These are phyloP conservation scores for Phrynocephalus versicolor DNA, from an alignment of 2,113 vertebrate species.

Conservation along the genomic window DNA sequence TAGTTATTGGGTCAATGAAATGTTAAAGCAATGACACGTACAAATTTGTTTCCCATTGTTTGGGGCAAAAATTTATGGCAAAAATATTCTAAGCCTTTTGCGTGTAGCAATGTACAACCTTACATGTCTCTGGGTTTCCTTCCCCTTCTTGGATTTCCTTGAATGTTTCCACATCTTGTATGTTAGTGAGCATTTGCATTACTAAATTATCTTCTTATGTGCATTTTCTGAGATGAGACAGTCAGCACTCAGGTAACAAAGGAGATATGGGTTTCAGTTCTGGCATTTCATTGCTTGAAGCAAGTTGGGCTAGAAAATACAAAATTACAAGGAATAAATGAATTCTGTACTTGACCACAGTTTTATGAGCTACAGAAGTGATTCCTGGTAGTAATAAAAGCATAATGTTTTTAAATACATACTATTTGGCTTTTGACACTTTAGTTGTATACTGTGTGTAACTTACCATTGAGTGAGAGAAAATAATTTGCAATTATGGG, in stretches of 20 bases:
- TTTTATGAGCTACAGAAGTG: background rate
- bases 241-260: background rate
- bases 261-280: background rate
- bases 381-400: background rate
- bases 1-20: too few species aligned
- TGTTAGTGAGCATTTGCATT: background rate
- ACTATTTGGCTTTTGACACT: background rate
- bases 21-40: too few species aligned
- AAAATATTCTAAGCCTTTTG: too few species aligned
- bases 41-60: too few species aligned
- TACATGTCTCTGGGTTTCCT: background rate
- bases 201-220: background rate
- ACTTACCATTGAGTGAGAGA: background rate
- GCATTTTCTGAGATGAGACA: background rate
- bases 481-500: background rate
- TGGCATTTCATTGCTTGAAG: accelerated
- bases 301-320: background rate
- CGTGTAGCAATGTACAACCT: too few species aligned
- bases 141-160: background rate
- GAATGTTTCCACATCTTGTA: background rate
- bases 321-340: background rate
- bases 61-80: too few species aligned
- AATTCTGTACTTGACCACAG: background rate
- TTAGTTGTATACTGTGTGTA: conserved; percentile 2
- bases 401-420: background rate